A percentile compares a stretch with the other conserved stretches of the same genome.
Evolutionary conservation across 2,888 invertebrate species (phyloP).

Genomic region (Drosophila paranaensis): DNA sequence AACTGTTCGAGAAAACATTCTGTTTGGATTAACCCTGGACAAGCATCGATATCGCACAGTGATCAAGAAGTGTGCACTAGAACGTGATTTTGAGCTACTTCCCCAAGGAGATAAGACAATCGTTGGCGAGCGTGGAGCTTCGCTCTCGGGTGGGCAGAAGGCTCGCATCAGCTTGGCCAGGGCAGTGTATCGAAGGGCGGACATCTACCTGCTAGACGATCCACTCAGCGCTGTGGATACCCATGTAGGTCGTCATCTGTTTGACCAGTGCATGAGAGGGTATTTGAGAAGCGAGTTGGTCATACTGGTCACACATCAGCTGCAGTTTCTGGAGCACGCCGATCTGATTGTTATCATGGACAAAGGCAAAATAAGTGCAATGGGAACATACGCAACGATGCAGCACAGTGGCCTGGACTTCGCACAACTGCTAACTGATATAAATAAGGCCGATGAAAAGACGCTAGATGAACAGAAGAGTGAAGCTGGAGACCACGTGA

Average conservation of each 20-base stretch:
- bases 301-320: slow-evolving; percentile 92
- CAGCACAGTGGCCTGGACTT: slow-evolving; percentile 91
- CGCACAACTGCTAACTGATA: slow-evolving; percentile 88
- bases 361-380: slow-evolving; percentile 84
- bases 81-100: slow-evolving; percentile 86
- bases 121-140: slow-evolving; percentile 93
- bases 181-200: slow-evolving; percentile 93
- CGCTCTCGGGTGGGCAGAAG: slow-evolving; percentile 93
- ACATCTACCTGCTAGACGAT: slow-evolving; percentile 95
- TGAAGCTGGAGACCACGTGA: slow-evolving; percentile 37
- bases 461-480: slow-evolving; percentile 64
- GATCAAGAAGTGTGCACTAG: slow-evolving; percentile 85
- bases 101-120: slow-evolving; percentile 87
- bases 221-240: slow-evolving; percentile 96
- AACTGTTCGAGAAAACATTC: slow-evolving; percentile 87
- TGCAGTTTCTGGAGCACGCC: slow-evolving; percentile 90
- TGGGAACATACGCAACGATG: slow-evolving; percentile 89
- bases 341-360: slow-evolving; percentile 85
- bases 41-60: slow-evolving; percentile 87
- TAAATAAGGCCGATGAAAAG: slow-evolving; percentile 83
- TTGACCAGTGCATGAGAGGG: slow-evolving; percentile 87
- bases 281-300: slow-evolving; percentile 88
- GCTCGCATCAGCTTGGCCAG: slow-evolving; percentile 95
- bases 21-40: slow-evolving; percentile 87
- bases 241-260: slow-evolving; percentile 94